Base-by-base conservation (phyloP, 92 coral and sea anemone species). In the Zoanthus solanderi region DNA sequence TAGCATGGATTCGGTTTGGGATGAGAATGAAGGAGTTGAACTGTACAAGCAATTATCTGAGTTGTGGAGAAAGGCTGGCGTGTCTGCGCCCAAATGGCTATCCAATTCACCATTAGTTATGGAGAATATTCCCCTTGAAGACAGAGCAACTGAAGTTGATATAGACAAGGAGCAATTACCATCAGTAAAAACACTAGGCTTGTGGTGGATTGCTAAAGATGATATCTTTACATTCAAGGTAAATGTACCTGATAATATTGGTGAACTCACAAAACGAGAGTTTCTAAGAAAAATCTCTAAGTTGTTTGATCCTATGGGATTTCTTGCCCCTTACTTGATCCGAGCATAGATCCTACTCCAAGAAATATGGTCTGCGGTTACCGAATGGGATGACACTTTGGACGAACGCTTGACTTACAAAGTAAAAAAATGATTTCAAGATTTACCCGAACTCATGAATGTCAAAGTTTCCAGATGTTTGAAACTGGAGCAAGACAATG, bases 301-400 rank as follows among this genome's bases (percentile, higher is more conserved):
- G 23, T 52, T 92, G 85, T 89, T 89, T 56, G 92, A 89, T 78
- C 91, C 92, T 7, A 86, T 83, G 34, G 93, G 95, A n/a, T 84
- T 84, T 61, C 65, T 84, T 4, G n/a, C 79, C 29, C 75, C 75
- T 13, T 23, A 13, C 47, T 31, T 32, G 18, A 72, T 72, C 76
- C 1, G 76, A 72, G 76, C 76, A 30, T 31, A 72, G 76, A 72
- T 72, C 76, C n/a, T 72, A 5, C 48, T 72, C 29, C 76, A 31
- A 72, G 76, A 72, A 72, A 72, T 72, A 50, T 72, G 76, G 76
- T 72, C 76, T 11, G 76, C 18, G 23, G 76, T 47, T 23, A 13
- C 78, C 28, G 92, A 93, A 23, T 87, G 90, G 92, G 91, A 90
- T 87, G 88, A 92, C 18, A 57, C 77, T 44, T 23, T 23, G 23